phyloP scores from a whole-genome alignment of 1,140 invertebrate genomes.

The Temnothorax longispinosus region DNA sequence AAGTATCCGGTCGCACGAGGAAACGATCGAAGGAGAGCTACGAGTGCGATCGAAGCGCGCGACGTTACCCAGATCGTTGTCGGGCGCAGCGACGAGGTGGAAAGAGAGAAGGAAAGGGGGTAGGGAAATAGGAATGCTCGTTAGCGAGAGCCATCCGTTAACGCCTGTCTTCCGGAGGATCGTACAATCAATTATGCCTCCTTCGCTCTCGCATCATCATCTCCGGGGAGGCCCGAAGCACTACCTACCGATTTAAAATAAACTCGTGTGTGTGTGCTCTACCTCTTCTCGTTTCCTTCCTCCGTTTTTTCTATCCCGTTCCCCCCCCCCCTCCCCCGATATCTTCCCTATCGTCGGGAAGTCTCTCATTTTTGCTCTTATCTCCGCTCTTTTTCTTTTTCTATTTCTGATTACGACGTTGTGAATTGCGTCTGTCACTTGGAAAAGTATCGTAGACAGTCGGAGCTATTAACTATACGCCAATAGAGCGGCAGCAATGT shows the following conservation, averaged over 20 bases:
- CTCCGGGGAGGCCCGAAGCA: conserved; percentile 81
- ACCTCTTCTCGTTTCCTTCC: conserved; percentile 40
- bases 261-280: conserved; percentile 71
- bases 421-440: not conserved
- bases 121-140: conserved; percentile 85
- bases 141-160: conserved; percentile 86
- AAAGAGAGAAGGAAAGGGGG: conserved; percentile 72
- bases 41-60: conserved; percentile 29
- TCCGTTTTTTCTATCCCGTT: conserved; percentile 6
- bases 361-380: conserved; percentile 27
- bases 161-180: conserved; percentile 85
- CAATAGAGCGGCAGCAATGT: not conserved
- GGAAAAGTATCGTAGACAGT: not conserved
- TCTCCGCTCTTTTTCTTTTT: not conserved
- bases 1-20: not conserved
- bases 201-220: conserved; percentile 83
- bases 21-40: conserved; percentile 6
- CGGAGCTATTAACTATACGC: not conserved
- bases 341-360: not conserved
- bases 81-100: conserved; percentile 30
- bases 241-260: conserved; percentile 85
- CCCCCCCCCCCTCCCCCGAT: not conserved
- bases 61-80: conserved; percentile 27
- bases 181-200: conserved; percentile 85
- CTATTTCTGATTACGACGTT: not conserved